A percentile compares a stretch with the other conserved stretches of the same genome.
These are phyloP conservation scores for Arrhamphus sclerolepis DNA, from an alignment of 2,797 vertebrate genomes.

Conservation along the genomic window DNA sequence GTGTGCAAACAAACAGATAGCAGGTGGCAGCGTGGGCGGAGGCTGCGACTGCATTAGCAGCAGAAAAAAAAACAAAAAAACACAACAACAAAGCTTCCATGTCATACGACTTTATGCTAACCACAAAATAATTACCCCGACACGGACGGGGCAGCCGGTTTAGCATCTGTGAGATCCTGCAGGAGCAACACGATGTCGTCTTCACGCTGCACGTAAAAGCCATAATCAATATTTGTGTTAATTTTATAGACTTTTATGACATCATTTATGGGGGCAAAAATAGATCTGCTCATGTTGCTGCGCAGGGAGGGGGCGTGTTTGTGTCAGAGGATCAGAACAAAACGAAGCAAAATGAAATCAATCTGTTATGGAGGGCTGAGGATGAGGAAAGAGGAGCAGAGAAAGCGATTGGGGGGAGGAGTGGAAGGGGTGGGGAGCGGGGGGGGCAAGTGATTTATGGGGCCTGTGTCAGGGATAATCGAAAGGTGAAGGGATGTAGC, in stretches of 20 bases:
- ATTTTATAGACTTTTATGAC: background rate
- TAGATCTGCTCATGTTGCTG: background rate
- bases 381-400: slow-evolving; percentile 40
- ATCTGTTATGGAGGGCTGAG: slow-evolving; percentile 19
- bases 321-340: slow-evolving; percentile 34
- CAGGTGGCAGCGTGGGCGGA: slow-evolving; percentile 48
- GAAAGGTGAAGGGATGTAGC: slow-evolving; percentile 60
- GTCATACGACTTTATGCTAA: background rate
- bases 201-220: background rate
- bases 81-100: slow-evolving; percentile 11
- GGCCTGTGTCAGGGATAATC: slow-evolving; percentile 57
- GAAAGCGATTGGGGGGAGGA: slow-evolving; percentile 29
- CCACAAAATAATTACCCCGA: too few species aligned
- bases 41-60: slow-evolving; percentile 20
- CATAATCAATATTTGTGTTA: background rate
- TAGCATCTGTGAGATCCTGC: background rate
- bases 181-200: background rate
- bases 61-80: too few species aligned
- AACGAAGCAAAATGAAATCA: slow-evolving; percentile 45
- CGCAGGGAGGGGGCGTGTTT: slow-evolving; percentile 28
- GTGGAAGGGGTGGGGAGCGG: slow-evolving; percentile 11
- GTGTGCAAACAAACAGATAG: slow-evolving; percentile 21
- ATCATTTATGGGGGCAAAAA: background rate
- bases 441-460: slow-evolving; percentile 56
- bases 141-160: too few species aligned